These are phyloP conservation scores for Gisinianus flammeolus DNA, from an alignment of 2,888 invertebrate genomes.

Conservation along the genomic window DNA sequence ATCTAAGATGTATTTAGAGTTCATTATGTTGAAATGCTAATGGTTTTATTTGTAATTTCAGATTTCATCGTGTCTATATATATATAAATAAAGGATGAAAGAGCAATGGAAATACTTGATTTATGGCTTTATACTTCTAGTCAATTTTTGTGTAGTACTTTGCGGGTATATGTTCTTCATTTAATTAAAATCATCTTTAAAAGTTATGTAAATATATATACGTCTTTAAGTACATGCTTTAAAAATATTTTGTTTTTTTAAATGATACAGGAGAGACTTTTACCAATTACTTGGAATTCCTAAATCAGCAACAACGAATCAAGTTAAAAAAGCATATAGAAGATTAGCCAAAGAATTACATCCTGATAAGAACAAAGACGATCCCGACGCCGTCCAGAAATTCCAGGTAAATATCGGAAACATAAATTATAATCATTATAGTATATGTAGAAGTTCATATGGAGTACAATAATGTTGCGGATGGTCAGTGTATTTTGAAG, in stretches of 20 bases:
- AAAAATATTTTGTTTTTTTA: no score
- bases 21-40: no score
- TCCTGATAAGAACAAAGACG: slow-evolving; percentile 96
- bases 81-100: no score
- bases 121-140: slow-evolving; percentile 44
- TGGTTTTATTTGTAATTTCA: no score
- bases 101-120: slow-evolving; percentile 20
- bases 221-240: slow-evolving; percentile 6
- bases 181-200: no score
- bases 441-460: not conserved
- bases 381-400: slow-evolving; percentile 89
- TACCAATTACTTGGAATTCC: slow-evolving; percentile 89
- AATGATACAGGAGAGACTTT: slow-evolving; percentile 78
- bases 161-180: slow-evolving; percentile 50
- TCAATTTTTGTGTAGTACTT: slow-evolving; percentile 50
- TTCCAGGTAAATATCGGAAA: slow-evolving; percentile 65
- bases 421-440: not conserved
- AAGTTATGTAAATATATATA: not conserved
- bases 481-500: no score
- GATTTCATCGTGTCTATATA: no score
- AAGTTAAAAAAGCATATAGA: slow-evolving; percentile 97
- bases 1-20: no score
- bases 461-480: no score
- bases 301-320: slow-evolving; percentile 84
- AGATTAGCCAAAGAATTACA: slow-evolving; percentile 94